Base-by-base conservation (phyloP, 1,140 invertebrate species). In the Catajapyx aquilonaris region DNA sequence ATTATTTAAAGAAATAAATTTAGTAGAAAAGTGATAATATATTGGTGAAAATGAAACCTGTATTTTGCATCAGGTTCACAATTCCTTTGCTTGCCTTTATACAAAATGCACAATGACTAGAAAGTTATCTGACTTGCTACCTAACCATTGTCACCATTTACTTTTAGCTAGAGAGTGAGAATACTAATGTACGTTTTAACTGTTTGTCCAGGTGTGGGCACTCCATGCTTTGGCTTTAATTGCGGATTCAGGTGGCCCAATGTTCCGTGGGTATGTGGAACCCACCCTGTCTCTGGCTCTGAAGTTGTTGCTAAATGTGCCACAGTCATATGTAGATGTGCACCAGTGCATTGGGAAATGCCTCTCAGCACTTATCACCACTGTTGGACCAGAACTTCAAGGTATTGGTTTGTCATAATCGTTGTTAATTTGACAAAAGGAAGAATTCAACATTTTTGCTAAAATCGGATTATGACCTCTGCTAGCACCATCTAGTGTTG, bases 201-300 rank as follows among this genome's bases (percentile, higher is more conserved):
- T 38, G 46, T 39, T 30, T 35, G 47, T 57, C 20, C 48, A 93
- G 75, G 80, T 93, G 21, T 98, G 94, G 94, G 79, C 93, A 0
- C 59, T 98, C 3, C 86, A 97, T 62, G 90, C 91, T 2, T 55
- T 98, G 21, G 80, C 86, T 5, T 66, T 97, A 40, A 90, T 98
- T 40, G 90, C 90, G 18, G 91, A 97, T 56, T 94, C 90, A 5
- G 91, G 91, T 17, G 93, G 93, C 1, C 93, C 91, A 19, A 95
- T 97, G 88, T 98, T 97, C 61, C 67, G 91, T 17, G 74, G 81
- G 11, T 97, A 95, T 59, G 88, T 97, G 9, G 93, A 98, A 52
- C 86, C 87, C 1, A 83, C 85, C 0, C 59, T 98, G 18, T 81
- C 79, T 1, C 64, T 95, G 17, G 74, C 84, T 18, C 58, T 98